A percentile compares a stretch with the other conserved stretches of the same genome.
Conservation (phyloP, 2,113 vertebrate genomes). For the Parus major region DNA sequence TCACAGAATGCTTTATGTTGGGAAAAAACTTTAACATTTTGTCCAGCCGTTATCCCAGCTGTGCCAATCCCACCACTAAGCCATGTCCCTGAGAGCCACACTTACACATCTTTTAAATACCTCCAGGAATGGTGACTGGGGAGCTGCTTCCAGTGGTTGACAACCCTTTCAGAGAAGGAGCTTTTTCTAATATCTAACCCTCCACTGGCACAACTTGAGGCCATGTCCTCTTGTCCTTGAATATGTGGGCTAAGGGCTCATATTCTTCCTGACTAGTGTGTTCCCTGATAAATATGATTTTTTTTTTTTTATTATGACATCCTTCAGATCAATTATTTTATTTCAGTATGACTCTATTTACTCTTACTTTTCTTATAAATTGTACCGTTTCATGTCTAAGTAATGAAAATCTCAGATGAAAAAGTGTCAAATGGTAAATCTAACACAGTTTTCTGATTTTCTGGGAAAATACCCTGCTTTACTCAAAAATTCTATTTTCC, state of each 20-base stretch:
- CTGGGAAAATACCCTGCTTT: not conserved
- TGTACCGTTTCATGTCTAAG: not conserved
- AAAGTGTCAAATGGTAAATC: not conserved
- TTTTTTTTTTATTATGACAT: not conserved
- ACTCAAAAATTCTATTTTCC: not conserved
- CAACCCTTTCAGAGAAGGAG: not conserved
- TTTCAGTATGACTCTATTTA: not conserved
- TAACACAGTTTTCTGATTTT: not conserved
- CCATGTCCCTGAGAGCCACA: not conserved
- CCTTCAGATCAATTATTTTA: not conserved
- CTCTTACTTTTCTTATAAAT: not conserved
- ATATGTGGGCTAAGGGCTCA: not conserved
- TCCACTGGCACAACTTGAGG: not conserved
- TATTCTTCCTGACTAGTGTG: not conserved
- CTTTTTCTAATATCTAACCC: not conserved
- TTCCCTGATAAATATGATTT: not conserved
- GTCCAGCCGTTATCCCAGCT: rapidly evolving
- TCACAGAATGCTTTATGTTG: not conserved
- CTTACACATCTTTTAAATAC: rapidly evolving
- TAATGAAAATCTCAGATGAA: not conserved
- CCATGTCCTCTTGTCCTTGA: not conserved
- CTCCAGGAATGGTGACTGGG: not conserved
- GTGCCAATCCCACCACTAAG: not conserved
- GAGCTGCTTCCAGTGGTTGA: not conserved
- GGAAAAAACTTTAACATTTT: not conserved